Evolutionary conservation across 2,797 vertebrate species (phyloP).

Genomic region (Acropternis orthonyx): DNA sequence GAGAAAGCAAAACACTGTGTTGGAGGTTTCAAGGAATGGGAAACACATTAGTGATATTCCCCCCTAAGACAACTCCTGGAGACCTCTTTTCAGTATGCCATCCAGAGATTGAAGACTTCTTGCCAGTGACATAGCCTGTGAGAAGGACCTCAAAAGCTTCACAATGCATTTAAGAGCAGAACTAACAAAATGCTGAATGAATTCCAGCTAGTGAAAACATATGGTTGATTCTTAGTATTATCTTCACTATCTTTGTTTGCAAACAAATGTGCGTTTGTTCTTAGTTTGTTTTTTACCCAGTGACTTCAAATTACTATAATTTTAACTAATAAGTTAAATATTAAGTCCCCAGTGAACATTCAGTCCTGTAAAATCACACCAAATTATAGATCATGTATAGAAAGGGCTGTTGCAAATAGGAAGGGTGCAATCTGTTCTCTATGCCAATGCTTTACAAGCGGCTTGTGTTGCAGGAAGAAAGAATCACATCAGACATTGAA

Average conservation of each 20-base stretch:
- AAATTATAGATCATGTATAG: not conserved
- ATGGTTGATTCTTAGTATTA: conserved; percentile 68
- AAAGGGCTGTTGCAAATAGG: not conserved
- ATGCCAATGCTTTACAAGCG: not conserved
- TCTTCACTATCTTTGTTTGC: conserved; percentile 73
- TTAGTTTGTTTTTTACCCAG: conserved; percentile 61
- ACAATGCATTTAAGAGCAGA: conserved; percentile 27
- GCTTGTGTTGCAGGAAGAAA: not conserved
- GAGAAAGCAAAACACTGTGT: not conserved
- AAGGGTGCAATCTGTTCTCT: not conserved
- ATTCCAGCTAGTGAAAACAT: conserved; percentile 76
- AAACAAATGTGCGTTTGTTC: conserved; percentile 76
- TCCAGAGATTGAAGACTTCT: not conserved
- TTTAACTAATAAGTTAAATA: not conserved
- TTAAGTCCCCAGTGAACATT: conserved; percentile 15
- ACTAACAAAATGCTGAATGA: conserved; percentile 64
- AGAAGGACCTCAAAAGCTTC: conserved; percentile 24
- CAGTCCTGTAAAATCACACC: conserved; percentile 26
- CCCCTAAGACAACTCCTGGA: not conserved
- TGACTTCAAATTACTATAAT: conserved; percentile 47
- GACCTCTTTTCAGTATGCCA: not conserved
- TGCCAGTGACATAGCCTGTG: not conserved
- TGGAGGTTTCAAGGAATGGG: conserved; percentile 29
- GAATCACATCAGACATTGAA: not conserved
- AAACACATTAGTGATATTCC: conserved; percentile 21